Percentiles rank a stretch among this genome's conserved stretches.
Conservation (phyloP, 2,797 vertebrate species). For the Macrochelys suwanniensis region DNA sequence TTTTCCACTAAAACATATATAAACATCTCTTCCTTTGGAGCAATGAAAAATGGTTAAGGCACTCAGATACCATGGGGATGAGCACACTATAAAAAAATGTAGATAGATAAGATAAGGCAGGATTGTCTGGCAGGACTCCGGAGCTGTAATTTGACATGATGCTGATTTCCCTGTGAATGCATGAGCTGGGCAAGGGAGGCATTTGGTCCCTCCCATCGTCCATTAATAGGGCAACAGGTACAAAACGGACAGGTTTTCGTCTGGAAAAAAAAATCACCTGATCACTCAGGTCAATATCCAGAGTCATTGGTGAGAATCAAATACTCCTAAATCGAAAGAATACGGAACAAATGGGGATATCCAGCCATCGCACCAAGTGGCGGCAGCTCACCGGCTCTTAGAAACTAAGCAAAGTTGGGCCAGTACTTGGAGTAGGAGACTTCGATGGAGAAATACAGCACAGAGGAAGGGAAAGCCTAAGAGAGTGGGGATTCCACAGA, state of each 20-base stretch:
- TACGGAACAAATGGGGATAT: neutral
- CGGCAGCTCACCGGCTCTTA: conserved; percentile 30
- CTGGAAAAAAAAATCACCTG: conserved; percentile 39
- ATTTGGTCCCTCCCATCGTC: conserved; percentile 36
- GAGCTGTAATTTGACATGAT: conserved; percentile 51
- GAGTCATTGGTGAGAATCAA: neutral
- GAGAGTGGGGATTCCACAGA: neutral
- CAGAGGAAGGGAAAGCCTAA: neutral
- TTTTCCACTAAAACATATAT: conserved; percentile 31
- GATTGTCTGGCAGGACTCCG: conserved; percentile 57
- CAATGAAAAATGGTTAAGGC: conserved; percentile 68
- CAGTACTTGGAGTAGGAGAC: conserved; percentile 17
- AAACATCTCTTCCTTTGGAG: conserved; percentile 41
- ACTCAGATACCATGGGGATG: conserved; percentile 54
- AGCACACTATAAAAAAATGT: conserved; percentile 51
- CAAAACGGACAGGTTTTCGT: conserved; percentile 6
- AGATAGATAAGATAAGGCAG: conserved; percentile 70
- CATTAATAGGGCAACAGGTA: conserved; percentile 39
- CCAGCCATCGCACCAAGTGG: neutral
- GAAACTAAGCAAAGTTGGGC: neutral
- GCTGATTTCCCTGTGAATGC: conserved; percentile 33
- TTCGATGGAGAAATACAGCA: neutral
- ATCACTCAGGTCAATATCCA: neutral
- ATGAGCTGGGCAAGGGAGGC: neutral
- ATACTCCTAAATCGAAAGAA: neutral